Evolutionary conservation across 2,113 vertebrate genomes (phyloP), one percentile per base, ranked within the genome.

Genomic region (Pseudorectes ferrugineus): DNA sequence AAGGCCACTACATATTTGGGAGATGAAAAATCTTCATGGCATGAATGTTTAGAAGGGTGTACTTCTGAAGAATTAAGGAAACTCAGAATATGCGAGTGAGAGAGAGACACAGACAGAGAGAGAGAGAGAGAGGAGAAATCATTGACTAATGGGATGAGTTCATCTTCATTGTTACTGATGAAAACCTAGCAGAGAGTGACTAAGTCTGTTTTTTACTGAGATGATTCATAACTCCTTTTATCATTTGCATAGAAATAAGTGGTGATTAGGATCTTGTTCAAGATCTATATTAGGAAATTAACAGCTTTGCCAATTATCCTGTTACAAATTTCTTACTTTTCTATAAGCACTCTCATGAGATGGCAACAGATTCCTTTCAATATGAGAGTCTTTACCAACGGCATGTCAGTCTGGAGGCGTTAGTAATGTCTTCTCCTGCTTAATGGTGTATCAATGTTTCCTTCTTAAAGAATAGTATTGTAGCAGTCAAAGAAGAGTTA

Each of bases 181-280:
- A 93, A 78, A 93, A 96, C 35, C 35, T 74, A 92, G 12, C 24
- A 66, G 66, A 85, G 57, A 66, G n/a, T 86, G 68, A 96, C 68
- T 96, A 88, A 95, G 46, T 85, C 59, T 94, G 35, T 40, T 95
- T 95, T 92, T 92, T 33, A 59, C 54, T 45, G 43, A 54, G 36
- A 66, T 86, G 89, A 95, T 89, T 95, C 87, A 95, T 87, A 94
- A 73, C 7, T 90, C 65, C 14, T 88, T 92, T 83, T 89, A 81
- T 49, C 31, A 73, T 93, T 70, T 87, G 40, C 91, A 75, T 63
- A 67, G 71, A 90, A 96, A 79, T 74, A 94, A 93, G 21, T 81
- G 16, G 55, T 76, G 51, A 93, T 92, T 78, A 92, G 5, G 13
- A 82, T 81, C 58, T 79, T 74, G 24, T 65, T 92, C 61, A 82